phyloP scores from a whole-genome alignment of 2,888 invertebrate genomes.

The Melanophora roralis region DNA sequence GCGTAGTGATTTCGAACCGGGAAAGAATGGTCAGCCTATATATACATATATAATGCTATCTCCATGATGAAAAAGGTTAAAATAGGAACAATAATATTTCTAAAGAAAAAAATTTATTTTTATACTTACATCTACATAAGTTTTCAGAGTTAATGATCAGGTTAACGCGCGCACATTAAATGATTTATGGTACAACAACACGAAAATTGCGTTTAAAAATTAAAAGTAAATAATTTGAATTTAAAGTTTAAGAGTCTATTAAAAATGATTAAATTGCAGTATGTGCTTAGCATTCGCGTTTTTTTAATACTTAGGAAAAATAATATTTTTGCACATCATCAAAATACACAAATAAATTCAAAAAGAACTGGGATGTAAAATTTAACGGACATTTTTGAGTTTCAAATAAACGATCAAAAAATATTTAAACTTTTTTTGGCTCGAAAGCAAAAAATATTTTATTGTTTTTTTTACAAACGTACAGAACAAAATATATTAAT shows the following conservation, averaged over 20 bases:
- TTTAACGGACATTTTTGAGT: conserved; percentile 62
- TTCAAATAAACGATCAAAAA: conserved; percentile 53
- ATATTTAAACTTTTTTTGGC: conserved; percentile 62
- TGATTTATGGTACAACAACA: too few species aligned
- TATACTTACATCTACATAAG: too few species aligned
- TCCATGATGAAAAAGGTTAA: too few species aligned
- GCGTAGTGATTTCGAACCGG: too few species aligned
- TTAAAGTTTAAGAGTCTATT: conserved; percentile 18
- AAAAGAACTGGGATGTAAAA: background rate
- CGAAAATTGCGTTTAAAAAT: too few species aligned
- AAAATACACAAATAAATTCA: conserved; percentile 28
- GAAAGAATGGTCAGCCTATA: too few species aligned
- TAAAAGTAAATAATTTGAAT: too few species aligned
- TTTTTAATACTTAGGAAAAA: conserved; percentile 3
- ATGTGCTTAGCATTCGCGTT: conserved; percentile 4
- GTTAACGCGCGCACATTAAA: too few species aligned
- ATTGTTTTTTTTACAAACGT: conserved; percentile 63
- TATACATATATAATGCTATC: too few species aligned
- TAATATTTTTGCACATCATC: conserved; percentile 59
- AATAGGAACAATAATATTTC: too few species aligned
- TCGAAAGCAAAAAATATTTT: conserved; percentile 63
- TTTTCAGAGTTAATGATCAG: too few species aligned
- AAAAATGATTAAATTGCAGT: background rate
- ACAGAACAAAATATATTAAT: conserved; percentile 51
- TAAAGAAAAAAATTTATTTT: too few species aligned